Evolutionary conservation across 2,113 vertebrate species (phyloP), one percentile per base, ranked within the genome.

Genomic region (Micronycteris hirsuta): DNA sequence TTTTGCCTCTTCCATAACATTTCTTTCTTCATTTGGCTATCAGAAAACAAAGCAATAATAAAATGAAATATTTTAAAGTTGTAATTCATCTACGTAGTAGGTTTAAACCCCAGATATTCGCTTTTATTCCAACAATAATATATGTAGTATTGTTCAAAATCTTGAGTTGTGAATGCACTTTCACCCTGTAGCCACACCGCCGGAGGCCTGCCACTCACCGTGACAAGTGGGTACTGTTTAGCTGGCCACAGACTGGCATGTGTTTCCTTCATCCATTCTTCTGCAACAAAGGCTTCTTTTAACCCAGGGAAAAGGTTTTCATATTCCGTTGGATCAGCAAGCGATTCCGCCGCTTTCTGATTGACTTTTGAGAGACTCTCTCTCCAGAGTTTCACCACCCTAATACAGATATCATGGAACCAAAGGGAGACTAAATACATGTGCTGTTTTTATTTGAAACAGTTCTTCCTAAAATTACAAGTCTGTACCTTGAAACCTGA

Each of bases 291-390:
- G 45, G 99, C 99, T 98, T 99, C 99, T 97, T 98, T 99, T 96
- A 99, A 98, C 20, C 99, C 99, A 45, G 99, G 99, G 95, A 99
- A 99, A 65, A 99, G 98, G 96, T 99, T 99, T 97, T 99, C 99
- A 92, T 99, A 99, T 89, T 99, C 99, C 12, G 99, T 99, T 63
- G 99, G 99, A 96, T 99, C 99, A 80, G 99, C 99, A 65, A 99
- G 98, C 12, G 99, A 99, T 90, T 99, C 99, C 0, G 99, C 99
- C 41, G 99, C 99, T 98, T 99, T 99, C 95, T 99, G 99, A 97
- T 99, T 99, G 90, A 99, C 98, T 98, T 99, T 99, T 26, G 99
- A 99, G 81, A 99, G 98, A 86, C 96, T 99, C 96, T 99, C 99
- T 94, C 99, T 98, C 99, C 99, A 99, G 90, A 99, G 97, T 97